Evolutionary conservation across 1,140 invertebrate species (phyloP), one percentile per base, ranked within the genome.

Genomic region (Carposina sasakii): DNA sequence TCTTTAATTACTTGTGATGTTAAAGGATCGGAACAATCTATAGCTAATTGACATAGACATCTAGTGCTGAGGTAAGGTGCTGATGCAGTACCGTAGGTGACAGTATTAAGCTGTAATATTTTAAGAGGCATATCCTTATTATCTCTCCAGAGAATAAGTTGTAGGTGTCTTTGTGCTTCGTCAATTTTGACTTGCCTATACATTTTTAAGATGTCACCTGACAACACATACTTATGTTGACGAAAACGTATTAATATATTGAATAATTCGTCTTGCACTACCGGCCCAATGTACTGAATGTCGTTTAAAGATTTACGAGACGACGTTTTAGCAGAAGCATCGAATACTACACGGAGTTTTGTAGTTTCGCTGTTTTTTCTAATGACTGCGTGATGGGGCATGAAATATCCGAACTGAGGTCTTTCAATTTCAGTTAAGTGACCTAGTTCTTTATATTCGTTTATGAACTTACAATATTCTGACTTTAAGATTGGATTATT

Each of bases 391-490:
- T 58, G 52, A 42, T 63, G 60, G 0, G 59, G 59, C 15, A 34
- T 9, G 16, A 9, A 34, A 34, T 34, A 34, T 34, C 33, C 33
- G 15, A 26, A 26, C 12, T 26, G 5, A 26, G 24, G 24, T 26
- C 12, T 26, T 6, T 26, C 24, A 26, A 36, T 45, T 58, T 59
- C 40, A 2, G 24, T 23, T 22, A 62, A 42, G 46, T 77, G 67
- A 2, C 63, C 61, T 41, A 72, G 40, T 2, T n/a, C 26, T 8
- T 39, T 19, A 54, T 81, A 85, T 55, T 81, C 76, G 21, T 63
- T 20, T 21, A 85, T 71, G 43, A 77, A 73, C 46, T 64, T 24
- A 2, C 28, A 28, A 48, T 78, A 72, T 21, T 41, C 5, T 20
- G 30, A 5, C 40, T 66, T 62, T n/a, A 75, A 26, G 1, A 46